Evolutionary conservation across 2,888 invertebrate species (phyloP).

Genomic region (Conchocele bisecta): DNA sequence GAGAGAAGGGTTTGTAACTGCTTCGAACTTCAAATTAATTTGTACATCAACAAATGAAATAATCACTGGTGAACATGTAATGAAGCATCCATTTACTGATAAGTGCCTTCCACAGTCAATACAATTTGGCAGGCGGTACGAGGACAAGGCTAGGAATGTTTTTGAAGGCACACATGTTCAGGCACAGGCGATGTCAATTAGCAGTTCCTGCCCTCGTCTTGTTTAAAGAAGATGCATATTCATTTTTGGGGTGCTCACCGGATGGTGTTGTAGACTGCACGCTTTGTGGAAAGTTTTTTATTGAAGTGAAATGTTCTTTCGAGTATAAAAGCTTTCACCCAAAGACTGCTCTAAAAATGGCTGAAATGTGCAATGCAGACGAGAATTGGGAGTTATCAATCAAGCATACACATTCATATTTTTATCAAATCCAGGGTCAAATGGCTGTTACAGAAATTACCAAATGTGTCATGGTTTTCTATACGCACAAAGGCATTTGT

Average conservation of each 20-base stretch:
- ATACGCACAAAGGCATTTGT: slow-evolving; percentile 18
- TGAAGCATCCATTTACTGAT: no score
- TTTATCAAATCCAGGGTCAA: slow-evolving; percentile 7
- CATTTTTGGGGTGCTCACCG: no score
- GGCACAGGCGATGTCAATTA: slow-evolving; percentile 5
- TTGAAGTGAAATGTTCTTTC: slow-evolving; percentile 15
- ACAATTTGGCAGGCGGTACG: neutral
- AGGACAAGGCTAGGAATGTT: slow-evolving; percentile 9
- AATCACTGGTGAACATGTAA: no score
- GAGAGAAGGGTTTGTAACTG: slow-evolving; percentile 2
- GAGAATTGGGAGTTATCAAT: slow-evolving; percentile 1
- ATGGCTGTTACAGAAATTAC: slow-evolving; percentile 13
- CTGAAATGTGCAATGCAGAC: neutral
- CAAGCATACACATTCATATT: no score
- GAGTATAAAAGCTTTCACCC: slow-evolving; percentile 15
- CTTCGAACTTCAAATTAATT: neutral
- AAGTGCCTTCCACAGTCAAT: neutral
- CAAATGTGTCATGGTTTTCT: slow-evolving; percentile 6
- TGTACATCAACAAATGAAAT: neutral
- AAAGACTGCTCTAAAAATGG: slow-evolving; percentile 2
- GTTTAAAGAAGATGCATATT: neutral
- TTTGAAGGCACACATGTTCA: slow-evolving; percentile 7
- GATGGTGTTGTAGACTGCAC: slow-evolving; percentile 12
- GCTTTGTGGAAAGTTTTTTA: slow-evolving; percentile 9
- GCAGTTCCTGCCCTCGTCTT: slow-evolving; percentile 6